Conservation (phyloP, 2,113 vertebrate species). For the Hippocampus mohnikei region DNA sequence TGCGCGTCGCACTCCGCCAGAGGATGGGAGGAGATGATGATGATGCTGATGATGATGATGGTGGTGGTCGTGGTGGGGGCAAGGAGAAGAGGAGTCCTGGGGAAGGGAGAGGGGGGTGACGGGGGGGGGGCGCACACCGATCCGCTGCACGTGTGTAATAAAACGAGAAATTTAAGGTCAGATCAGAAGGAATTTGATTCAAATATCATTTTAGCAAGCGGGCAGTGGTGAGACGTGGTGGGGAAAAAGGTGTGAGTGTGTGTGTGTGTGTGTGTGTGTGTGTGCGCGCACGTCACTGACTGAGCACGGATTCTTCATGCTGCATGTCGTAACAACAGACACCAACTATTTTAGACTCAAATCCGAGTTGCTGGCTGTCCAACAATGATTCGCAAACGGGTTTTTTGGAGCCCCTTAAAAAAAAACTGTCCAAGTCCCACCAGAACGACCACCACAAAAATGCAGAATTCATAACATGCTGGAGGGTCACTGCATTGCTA, state of each 20-base stretch:
- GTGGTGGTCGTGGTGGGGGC: not conserved
- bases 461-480: too few species aligned
- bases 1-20: conserved; percentile 55
- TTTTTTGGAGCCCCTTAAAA: too few species aligned
- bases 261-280: too few species aligned
- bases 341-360: not conserved
- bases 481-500: too few species aligned
- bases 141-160: not conserved
- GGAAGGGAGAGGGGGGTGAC: not conserved
- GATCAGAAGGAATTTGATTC: not conserved
- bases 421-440: too few species aligned
- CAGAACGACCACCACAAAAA: too few species aligned
- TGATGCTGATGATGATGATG: conserved; percentile 12
- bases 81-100: not conserved
- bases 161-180: not conserved
- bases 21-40: conserved; percentile 40
- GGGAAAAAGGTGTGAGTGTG: conserved; percentile 4
- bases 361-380: not conserved
- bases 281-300: conserved; percentile 65
- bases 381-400: too few species aligned
- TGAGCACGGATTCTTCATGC: conserved; percentile 55
- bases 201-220: not conserved
- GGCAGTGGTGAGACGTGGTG: not conserved
- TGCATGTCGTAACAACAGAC: not conserved
- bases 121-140: not conserved